Evolutionary conservation across 2,888 invertebrate species (phyloP), one percentile per base, ranked within the genome.

Genomic region (Tipula confusa): DNA sequence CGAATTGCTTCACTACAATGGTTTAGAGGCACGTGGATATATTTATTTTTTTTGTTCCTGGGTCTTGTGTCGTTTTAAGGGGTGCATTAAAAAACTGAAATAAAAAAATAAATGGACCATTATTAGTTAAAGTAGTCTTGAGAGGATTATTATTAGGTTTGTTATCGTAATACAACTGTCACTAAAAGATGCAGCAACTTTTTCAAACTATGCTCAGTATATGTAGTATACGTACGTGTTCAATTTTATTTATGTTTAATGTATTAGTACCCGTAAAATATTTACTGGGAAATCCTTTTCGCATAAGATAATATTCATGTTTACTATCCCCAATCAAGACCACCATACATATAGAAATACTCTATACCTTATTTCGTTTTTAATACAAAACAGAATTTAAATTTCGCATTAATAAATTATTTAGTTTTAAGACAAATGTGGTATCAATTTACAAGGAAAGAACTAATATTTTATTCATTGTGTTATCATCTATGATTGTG

Each of bases 381-480:
- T 64, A 64, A 43, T 15, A 43, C 15, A 43, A 24, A 64, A 9
- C 64, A 64, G 64, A 64, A 64, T 64, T 64, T 2, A 64, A 64
- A 64, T 64, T 64, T 64, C 64, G 64, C 64, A 64, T 64, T 64
- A 7, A 64, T 64, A 64, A 64, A 64, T 64, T 64, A 64, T 64
- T 64, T 64, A 64, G 64, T 18, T 64, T 64, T 64, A 18, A 64
- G 64, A 64, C 64, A 64, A 64, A 64, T 24, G 64, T 64, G 64
- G 64, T 64, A 64, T 64, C 64, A 64, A 64, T 64, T 64, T 64
- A 64, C 64, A 9, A 64, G 64, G 64, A 64, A n/a, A 64, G 24
- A 18, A 64, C 64, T 64, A 64, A 64, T 64, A 64, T 64, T 64
- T 64, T 64, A 64, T 64, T 64, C 64, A 64, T 64, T 64, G 24